phyloP scores from a whole-genome alignment of 2,113 vertebrate species.

The Petrocephalus zakoni region DNA sequence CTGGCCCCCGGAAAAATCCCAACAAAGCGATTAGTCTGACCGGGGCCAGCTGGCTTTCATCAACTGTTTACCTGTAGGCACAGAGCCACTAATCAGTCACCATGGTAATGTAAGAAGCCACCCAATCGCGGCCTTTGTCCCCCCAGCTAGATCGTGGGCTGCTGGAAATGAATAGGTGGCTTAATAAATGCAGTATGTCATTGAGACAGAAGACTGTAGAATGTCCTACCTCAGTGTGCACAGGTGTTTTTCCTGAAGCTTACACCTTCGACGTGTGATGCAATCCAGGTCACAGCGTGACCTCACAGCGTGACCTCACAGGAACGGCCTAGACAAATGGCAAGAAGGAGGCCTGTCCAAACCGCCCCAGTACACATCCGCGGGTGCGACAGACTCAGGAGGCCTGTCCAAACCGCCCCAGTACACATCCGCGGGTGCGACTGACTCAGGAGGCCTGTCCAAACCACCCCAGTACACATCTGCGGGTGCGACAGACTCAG shows the following conservation, averaged over 20 bases:
- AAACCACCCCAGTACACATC: too few species aligned
- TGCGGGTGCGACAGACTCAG: slow-evolving; percentile 62
- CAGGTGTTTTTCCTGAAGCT: neutral
- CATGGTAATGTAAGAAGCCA: neutral
- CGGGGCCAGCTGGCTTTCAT: neutral
- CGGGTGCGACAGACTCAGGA: slow-evolving; percentile 58
- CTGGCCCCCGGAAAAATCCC: neutral
- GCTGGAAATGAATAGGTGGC: neutral
- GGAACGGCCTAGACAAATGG: slow-evolving; percentile 61
- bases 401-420: slow-evolving; percentile 72
- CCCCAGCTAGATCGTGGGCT: neutral
- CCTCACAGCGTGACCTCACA: slow-evolving; percentile 66
- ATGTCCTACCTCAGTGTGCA: neutral
- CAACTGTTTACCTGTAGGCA: neutral
- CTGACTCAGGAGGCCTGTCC: too few species aligned
- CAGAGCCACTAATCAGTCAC: neutral
- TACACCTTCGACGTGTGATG: slow-evolving; percentile 51
- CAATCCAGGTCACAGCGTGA: too few species aligned
- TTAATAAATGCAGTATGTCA: neutral
- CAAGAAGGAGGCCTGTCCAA: slow-evolving; percentile 64
- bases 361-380: slow-evolving; percentile 75
- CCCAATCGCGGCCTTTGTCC: neutral
- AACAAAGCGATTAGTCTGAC: neutral
- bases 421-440: too few species aligned
- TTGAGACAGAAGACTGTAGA: neutral